Evolutionary conservation across 2,888 invertebrate genomes (phyloP).

Genomic region (Eristalis intricaria): DNA sequence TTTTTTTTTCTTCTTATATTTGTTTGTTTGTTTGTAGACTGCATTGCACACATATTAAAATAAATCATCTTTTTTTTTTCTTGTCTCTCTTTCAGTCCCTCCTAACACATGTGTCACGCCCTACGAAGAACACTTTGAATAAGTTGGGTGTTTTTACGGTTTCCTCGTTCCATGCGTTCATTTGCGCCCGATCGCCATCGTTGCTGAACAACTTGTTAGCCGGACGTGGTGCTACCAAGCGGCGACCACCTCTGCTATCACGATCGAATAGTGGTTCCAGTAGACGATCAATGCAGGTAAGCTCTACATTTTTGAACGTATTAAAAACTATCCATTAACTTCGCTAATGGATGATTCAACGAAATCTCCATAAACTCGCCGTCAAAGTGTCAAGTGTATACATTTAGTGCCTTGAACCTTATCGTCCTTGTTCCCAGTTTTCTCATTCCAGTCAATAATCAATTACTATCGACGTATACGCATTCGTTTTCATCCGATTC

Average conservation of each 20-base stretch:
- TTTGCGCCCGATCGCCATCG: constrained; percentile 97
- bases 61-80: constrained; percentile 50
- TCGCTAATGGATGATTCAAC: neutral
- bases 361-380: too few relatives aligned
- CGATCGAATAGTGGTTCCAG: constrained; percentile 94
- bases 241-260: constrained; percentile 93
- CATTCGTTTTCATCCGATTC: too few relatives aligned
- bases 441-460: too few relatives aligned
- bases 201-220: constrained; percentile 94
- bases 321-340: neutral
- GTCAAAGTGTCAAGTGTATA: too few relatives aligned
- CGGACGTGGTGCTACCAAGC: constrained; percentile 94
- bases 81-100: constrained; percentile 88
- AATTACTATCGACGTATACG: too few relatives aligned
- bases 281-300: constrained; percentile 91
- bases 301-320: constrained; percentile 65
- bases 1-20: neutral
- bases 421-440: too few relatives aligned
- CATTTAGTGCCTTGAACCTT: too few relatives aligned
- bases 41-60: constrained; percentile 23
- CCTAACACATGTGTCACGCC: constrained; percentile 96
- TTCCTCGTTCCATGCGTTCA: constrained; percentile 98
- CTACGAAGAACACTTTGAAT: constrained; percentile 96
- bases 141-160: constrained; percentile 98
- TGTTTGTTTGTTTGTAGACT: neutral